Evolutionary conservation across 2,113 vertebrate genomes (phyloP).

Genomic region (Phrynocephalus versicolor): DNA sequence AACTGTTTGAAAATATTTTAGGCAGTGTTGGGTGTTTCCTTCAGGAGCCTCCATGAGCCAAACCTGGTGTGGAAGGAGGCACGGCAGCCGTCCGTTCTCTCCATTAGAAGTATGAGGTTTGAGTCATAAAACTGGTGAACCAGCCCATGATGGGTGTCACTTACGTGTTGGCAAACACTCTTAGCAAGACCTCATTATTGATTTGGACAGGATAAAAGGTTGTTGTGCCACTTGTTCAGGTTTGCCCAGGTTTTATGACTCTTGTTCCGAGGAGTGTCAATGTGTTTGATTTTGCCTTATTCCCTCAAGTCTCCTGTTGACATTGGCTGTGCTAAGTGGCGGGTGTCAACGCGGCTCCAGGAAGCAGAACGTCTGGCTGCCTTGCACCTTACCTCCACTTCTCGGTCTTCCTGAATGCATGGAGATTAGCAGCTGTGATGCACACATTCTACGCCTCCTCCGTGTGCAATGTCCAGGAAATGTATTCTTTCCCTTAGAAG

Average conservation of each 20-base stretch:
- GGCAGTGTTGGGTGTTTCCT: accelerated
- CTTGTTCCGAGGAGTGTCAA: constrained; percentile 63
- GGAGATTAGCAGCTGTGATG: constrained; percentile 2
- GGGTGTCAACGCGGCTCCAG: constrained; percentile 42
- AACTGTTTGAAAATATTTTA: constrained; percentile 12
- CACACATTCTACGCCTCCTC: constrained; percentile 25
- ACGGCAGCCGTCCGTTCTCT: neutral
- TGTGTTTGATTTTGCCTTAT: constrained; percentile 68
- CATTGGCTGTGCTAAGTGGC: constrained; percentile 62
- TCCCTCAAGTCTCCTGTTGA: constrained; percentile 67
- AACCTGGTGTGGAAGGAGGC: neutral
- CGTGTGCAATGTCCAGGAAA: constrained; percentile 40
- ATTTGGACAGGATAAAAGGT: constrained; percentile 51
- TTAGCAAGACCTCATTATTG: constrained; percentile 53
- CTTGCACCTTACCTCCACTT: neutral
- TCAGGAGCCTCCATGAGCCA: neutral
- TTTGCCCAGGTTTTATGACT: constrained; percentile 70
- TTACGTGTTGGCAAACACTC: constrained; percentile 59
- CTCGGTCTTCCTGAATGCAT: constrained; percentile 36
- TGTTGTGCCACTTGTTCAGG: constrained; percentile 62
- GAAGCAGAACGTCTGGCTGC: constrained; percentile 19
- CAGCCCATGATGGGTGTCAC: accelerated
- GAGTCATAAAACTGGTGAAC: constrained; percentile 40
- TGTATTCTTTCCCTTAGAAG: neutral
- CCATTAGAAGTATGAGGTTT: neutral